Conservation (phyloP, 2,113 vertebrate species). For the Physeter macrocephalus region DNA sequence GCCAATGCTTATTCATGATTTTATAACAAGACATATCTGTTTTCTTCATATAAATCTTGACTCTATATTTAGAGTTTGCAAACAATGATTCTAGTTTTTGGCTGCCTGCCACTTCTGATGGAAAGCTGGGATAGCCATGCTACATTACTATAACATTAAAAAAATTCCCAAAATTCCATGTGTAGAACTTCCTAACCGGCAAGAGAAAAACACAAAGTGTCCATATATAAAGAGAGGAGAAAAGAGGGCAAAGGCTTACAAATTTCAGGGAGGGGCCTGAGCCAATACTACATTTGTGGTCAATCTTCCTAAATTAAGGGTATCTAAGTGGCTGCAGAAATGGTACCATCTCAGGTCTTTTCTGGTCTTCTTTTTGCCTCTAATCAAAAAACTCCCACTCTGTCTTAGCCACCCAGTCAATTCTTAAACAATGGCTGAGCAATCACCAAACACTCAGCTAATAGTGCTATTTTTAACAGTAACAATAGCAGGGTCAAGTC, state of each 20-base stretch:
- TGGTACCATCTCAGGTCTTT: not conserved
- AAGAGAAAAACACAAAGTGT: not conserved
- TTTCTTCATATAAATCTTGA: constrained; percentile 85
- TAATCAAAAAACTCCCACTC: not conserved
- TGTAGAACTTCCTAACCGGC: constrained; percentile 31
- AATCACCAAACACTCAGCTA: not conserved
- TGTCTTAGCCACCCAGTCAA: not conserved
- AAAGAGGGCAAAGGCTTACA: not conserved
- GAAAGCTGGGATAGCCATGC: constrained; percentile 78
- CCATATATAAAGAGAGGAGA: not conserved
- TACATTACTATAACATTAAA: constrained; percentile 69
- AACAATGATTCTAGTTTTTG: constrained; percentile 84
- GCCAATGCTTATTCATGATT: constrained; percentile 85
- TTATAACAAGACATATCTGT: constrained; percentile 84
- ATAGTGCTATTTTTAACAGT: not conserved
- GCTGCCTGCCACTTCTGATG: constrained; percentile 83
- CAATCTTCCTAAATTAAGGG: not conserved
- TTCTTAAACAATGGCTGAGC: not conserved
- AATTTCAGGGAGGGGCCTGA: not conserved
- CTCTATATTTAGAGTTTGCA: constrained; percentile 87
- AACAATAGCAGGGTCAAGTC: not conserved
- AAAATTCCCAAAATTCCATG: constrained; percentile 58
- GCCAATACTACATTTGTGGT: not conserved
- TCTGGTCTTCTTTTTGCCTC: not conserved
- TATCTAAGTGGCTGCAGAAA: not conserved